phyloP scores from a whole-genome alignment of 2,797 vertebrate genomes.

The Chaetodon trifasciatus region DNA sequence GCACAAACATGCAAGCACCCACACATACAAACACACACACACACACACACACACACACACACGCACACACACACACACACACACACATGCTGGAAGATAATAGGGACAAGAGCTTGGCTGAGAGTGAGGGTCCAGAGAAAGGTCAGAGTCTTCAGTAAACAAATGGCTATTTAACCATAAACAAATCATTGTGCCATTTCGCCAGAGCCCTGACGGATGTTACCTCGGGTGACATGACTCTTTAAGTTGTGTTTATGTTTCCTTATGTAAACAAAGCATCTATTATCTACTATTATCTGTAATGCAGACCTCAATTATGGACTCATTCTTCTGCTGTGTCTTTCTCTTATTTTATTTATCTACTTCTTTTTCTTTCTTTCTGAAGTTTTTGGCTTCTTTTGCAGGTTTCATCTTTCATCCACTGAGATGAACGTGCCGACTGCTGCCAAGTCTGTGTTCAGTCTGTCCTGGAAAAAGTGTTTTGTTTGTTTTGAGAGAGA shows the following conservation, averaged over 20 bases:
- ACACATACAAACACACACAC: not conserved
- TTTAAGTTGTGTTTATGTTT: conserved; percentile 38
- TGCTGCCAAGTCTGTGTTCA: conserved; percentile 2
- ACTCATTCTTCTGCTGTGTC: not conserved
- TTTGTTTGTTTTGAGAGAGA: not conserved
- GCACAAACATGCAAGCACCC: conserved; percentile 12
- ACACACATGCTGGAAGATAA: conserved; percentile 25
- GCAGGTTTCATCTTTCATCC: not conserved
- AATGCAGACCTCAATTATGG: not conserved
- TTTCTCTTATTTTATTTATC: conserved; percentile 11
- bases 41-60: conserved; percentile 21
- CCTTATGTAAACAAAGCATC: conserved; percentile 43
- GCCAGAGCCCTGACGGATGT: conserved; percentile 45
- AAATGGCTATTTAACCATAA: conserved; percentile 76
- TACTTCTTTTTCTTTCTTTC: not conserved
- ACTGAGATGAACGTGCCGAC: not conserved
- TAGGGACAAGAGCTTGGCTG: conserved; percentile 17
- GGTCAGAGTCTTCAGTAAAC: conserved; percentile 74
- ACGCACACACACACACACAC: conserved; percentile 5
- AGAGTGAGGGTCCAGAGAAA: conserved; percentile 65
- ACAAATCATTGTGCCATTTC: conserved; percentile 60
- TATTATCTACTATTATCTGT: conserved; percentile 18
- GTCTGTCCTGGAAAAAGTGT: not conserved
- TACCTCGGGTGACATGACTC: conserved; percentile 58
- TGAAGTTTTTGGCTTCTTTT: not conserved